Evolutionary conservation across 2,113 vertebrate genomes (phyloP).

Genomic region (Motacilla tschutschensis): DNA sequence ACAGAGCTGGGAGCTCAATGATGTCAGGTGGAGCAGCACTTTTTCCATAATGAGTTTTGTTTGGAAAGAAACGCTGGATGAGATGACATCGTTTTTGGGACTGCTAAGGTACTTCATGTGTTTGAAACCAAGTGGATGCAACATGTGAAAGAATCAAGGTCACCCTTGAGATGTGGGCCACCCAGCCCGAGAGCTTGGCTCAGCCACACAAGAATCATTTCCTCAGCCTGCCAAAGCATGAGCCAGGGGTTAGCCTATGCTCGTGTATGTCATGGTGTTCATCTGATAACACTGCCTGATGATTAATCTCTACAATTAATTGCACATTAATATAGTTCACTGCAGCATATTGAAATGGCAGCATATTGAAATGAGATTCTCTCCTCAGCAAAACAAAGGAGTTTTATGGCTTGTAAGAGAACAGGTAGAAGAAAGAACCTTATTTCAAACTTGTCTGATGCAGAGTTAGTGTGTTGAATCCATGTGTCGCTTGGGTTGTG

Average conservation of each 20-base stretch:
- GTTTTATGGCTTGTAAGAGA: background rate
- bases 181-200: constrained; percentile 57
- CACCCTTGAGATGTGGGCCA: constrained; percentile 40
- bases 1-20: background rate
- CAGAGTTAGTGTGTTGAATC: background rate
- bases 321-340: constrained; percentile 18
- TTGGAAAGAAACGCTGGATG: background rate
- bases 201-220: constrained; percentile 20
- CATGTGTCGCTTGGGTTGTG: background rate
- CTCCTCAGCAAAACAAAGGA: constrained; percentile 2
- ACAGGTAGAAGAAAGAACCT: background rate
- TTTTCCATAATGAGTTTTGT: background rate
- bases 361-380: background rate
- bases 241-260: constrained; percentile 35
- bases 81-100: background rate
- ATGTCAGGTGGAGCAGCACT: background rate
- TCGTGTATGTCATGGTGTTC: constrained; percentile 21
- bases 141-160: background rate
- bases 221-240: constrained; percentile 61
- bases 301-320: constrained; percentile 62
- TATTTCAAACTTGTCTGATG: background rate
- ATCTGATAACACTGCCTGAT: constrained; percentile 59
- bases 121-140: background rate
- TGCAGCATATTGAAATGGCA: constrained; percentile 22
- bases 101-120: background rate